phyloP scores from a whole-genome alignment of 2,888 invertebrate genomes.

The Tachina grossa region DNA sequence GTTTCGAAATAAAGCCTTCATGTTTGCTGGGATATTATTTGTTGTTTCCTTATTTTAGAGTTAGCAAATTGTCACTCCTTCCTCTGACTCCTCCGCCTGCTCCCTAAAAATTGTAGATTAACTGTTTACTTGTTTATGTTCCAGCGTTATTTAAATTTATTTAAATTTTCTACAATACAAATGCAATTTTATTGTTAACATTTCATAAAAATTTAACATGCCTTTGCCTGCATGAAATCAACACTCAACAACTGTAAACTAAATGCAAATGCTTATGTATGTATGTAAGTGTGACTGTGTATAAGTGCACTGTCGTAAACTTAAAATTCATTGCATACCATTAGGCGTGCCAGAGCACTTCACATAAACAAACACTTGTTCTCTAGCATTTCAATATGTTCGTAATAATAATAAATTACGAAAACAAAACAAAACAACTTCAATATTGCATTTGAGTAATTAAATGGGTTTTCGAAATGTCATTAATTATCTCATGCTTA shows the following conservation, averaged over 20 bases:
- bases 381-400: slow-evolving; percentile 37
- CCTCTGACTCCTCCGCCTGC: not conserved
- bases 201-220: slow-evolving; percentile 31
- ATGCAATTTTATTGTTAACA: slow-evolving; percentile 36
- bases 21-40: not conserved
- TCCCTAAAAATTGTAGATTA: not conserved
- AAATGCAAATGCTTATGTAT: slow-evolving; percentile 6
- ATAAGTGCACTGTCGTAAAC: slow-evolving; percentile 20
- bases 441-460: slow-evolving; percentile 62
- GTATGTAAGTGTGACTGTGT: not conserved
- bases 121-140: slow-evolving; percentile 28
- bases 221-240: not conserved
- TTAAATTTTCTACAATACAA: slow-evolving; percentile 49
- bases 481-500: slow-evolving; percentile 54
- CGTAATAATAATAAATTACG: slow-evolving; percentile 48
- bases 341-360: slow-evolving; percentile 57
- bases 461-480: slow-evolving; percentile 53
- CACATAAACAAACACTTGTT: slow-evolving; percentile 53
- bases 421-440: slow-evolving; percentile 36
- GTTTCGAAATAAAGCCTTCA: too few species aligned
- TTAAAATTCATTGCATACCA: slow-evolving; percentile 65
- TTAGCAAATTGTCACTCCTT: not conserved
- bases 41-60: slow-evolving; percentile 6
- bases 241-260: slow-evolving; percentile 26
- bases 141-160: slow-evolving; percentile 37